Percentiles rank a stretch among this genome's conserved stretches.
Conservation (phyloP, 2,113 vertebrate species). For the Formicarius rufipectus region DNA sequence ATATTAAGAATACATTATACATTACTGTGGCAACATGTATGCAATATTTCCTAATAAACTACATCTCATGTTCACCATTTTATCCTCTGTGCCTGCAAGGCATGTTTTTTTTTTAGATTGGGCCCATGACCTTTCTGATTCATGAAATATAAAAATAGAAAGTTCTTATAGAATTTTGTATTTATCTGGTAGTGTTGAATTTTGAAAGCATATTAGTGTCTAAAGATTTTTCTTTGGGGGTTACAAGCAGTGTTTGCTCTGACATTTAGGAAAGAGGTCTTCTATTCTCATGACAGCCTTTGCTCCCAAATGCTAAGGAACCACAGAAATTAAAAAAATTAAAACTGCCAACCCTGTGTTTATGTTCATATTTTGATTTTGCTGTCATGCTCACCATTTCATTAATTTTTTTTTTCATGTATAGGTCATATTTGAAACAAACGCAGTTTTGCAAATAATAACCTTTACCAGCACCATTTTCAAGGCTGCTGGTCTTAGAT, state of each 20-base stretch:
- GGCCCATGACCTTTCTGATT: conserved; percentile 28
- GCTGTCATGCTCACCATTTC: neutral
- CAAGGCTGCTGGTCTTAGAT: neutral
- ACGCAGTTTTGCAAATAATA: neutral
- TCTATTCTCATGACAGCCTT: neutral
- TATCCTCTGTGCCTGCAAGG: neutral
- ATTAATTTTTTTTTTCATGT: neutral
- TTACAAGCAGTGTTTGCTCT: neutral
- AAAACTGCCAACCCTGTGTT: neutral
- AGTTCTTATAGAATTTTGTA: neutral
- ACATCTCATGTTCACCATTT: neutral
- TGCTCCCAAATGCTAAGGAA: neutral
- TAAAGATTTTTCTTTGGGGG: neutral
- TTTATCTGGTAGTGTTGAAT: neutral
- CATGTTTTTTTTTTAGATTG: neutral
- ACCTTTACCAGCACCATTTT: neutral
- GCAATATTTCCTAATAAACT: neutral
- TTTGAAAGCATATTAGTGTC: neutral
- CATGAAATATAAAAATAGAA: neutral
- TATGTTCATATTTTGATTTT: neutral
- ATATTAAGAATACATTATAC: neutral
- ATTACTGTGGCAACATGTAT: neutral
- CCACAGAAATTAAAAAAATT: neutral
- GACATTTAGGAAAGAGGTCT: neutral
- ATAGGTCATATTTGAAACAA: neutral